Evolutionary conservation across 2,888 invertebrate species (phyloP), one percentile per base, ranked within the genome.

Genomic region (Cenopis cana): DNA sequence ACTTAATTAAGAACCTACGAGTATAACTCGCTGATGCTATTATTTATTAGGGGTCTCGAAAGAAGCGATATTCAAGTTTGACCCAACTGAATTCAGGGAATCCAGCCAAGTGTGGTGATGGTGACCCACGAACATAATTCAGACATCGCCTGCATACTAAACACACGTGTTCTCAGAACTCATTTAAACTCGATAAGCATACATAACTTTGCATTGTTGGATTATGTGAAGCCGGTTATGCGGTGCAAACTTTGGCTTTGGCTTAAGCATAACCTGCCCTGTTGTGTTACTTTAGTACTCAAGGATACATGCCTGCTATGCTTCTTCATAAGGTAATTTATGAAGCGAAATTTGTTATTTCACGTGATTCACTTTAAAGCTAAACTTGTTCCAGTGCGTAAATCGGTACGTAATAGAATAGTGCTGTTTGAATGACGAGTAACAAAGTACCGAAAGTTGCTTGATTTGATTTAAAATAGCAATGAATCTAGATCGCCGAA

Each of bases 111-210:
- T 17, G 14, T 52, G n/a, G 52, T 64, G 52, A 24, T 52, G n/a
- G 52, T 64, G 52, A 24, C 38, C 52, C 1, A 20, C 14, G n/a
- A 54, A 20, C 38, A 54, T 54, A 54, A 64, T 64, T 24, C 11
- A 38, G 52, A 10, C 14, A 64, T 54, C 38, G 33, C 36, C 38
- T n/a, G 38, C 52, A 38, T 54, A 54, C 20, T 54, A 64, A 64
- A 14, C 64, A 64, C 38, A 20, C n/a, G 52, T 14, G 52, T 20
- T 64, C 64, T n/a, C 11, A n/a, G 14, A 64, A 64, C 50, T 64
- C 64, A 64, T 64, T 64, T 54, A 54, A 64, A 52, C 36, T 54
- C 52, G 52, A 38, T 64, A 54, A 54, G 54, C 52, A 38, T 52
- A 38, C 38, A 24, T 52, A 62, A 52, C 62, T 62, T 52, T 62